phyloP scores from a whole-genome alignment of 2,888 invertebrate genomes.

The Amphipyra tragopoginis region DNA sequence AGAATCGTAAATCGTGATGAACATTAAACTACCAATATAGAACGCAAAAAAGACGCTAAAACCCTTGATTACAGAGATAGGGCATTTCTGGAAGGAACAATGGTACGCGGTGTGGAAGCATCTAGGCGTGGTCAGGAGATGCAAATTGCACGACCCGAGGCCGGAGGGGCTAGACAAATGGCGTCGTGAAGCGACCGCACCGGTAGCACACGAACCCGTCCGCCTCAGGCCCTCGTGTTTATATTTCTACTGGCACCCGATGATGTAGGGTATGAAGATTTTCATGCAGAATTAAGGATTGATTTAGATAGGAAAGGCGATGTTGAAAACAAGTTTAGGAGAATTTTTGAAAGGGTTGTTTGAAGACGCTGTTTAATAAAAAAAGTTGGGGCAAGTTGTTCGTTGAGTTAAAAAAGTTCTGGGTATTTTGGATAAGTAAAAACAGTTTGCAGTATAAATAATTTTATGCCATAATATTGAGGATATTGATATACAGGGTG shows the following conservation, averaged over 20 bases:
- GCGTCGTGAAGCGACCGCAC: slow-evolving; percentile 86
- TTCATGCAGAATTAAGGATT: slow-evolving; percentile 45
- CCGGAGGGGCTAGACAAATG: slow-evolving; percentile 84
- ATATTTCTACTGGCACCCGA: slow-evolving; percentile 50
- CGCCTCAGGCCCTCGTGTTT: slow-evolving; percentile 61
- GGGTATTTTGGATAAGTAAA: too few relatives aligned
- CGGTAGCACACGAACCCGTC: slow-evolving; percentile 83
- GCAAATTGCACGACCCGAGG: slow-evolving; percentile 82
- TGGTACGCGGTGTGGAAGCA: slow-evolving; percentile 81
- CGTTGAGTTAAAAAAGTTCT: too few relatives aligned
- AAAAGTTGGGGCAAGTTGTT: slow-evolving; percentile 1
- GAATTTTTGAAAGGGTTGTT: slow-evolving; percentile 28
- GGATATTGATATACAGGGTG: too few relatives aligned
- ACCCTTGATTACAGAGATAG: slow-evolving; percentile 65
- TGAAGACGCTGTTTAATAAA: slow-evolving; percentile 34
- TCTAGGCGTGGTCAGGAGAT: slow-evolving; percentile 82
- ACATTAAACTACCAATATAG: slow-evolving; percentile 34
- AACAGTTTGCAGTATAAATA: too few relatives aligned
- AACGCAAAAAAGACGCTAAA: slow-evolving; percentile 55
- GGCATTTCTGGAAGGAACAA: slow-evolving; percentile 71
- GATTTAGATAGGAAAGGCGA: slow-evolving; percentile 35
- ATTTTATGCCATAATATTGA: too few relatives aligned
- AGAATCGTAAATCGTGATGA: slow-evolving; percentile 47
- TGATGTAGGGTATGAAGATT: slow-evolving; percentile 50
- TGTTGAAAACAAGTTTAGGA: slow-evolving; percentile 13